These are phyloP conservation scores for Gnatocerus cornutus DNA, from an alignment of 2,888 invertebrate genomes.

Conservation along the genomic window DNA sequence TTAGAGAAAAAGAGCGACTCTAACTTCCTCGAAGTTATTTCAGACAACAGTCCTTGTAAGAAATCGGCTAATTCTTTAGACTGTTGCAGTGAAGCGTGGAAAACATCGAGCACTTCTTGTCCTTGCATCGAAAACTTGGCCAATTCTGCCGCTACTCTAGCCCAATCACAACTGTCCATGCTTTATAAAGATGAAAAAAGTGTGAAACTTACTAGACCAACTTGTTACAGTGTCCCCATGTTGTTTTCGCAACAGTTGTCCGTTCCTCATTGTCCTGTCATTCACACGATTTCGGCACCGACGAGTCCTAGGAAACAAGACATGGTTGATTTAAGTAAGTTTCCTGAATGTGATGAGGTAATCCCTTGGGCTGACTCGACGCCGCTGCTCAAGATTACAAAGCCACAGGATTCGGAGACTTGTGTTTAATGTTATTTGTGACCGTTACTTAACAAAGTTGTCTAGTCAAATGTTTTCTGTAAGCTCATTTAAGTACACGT, in stretches of 20 bases:
- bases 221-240: constrained; percentile 66
- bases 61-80: constrained; percentile 72
- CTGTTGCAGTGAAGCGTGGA: constrained; percentile 70
- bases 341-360: constrained; percentile 63
- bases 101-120: constrained; percentile 78
- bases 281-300: constrained; percentile 67
- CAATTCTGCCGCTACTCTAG: constrained; percentile 66
- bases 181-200: constrained; percentile 56
- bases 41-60: constrained; percentile 75
- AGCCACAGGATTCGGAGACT: constrained; percentile 57
- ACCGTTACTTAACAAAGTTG: constrained; percentile 18
- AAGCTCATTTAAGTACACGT: constrained; percentile 25
- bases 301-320: constrained; percentile 63
- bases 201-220: constrained; percentile 53
- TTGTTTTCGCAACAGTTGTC: constrained; percentile 62
- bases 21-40: constrained; percentile 73
- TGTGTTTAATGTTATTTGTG: constrained; percentile 44
- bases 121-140: constrained; percentile 80
- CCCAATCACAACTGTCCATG: constrained; percentile 66
- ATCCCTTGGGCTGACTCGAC: constrained; percentile 65
- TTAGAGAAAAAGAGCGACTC: constrained; percentile 71
- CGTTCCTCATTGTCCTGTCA: constrained; percentile 58
- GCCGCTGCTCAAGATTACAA: constrained; percentile 66
- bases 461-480: constrained; percentile 27
- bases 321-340: constrained; percentile 55